These are phyloP conservation scores for Liopterus haemorrhoidalis DNA, from an alignment of 2,888 invertebrate genomes.

Conservation along the genomic window DNA sequence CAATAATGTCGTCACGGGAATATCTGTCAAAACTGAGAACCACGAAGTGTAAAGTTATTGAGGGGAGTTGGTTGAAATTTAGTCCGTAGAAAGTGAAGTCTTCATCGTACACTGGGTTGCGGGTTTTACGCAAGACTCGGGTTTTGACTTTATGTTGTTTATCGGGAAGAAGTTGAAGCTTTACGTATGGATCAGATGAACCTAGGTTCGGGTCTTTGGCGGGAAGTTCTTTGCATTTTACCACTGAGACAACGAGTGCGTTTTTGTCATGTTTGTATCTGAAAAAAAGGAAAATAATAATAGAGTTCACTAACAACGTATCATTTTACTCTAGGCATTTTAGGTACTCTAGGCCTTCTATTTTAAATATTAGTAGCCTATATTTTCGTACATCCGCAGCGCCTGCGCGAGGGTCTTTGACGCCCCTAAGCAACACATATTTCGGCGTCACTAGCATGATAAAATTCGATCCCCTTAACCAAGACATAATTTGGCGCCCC, in stretches of 20 bases:
- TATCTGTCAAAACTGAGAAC: constrained; percentile 94
- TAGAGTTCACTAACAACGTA: too few species aligned
- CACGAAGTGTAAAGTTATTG: constrained; percentile 89
- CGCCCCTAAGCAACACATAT: too few species aligned
- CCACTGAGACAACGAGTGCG: constrained; percentile 86
- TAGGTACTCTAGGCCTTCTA: too few species aligned
- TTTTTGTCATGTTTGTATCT: constrained; percentile 86
- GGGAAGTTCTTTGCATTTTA: constrained; percentile 83
- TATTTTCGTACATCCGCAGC: too few species aligned
- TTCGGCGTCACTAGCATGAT: too few species aligned
- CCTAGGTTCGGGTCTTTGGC: constrained; percentile 74
- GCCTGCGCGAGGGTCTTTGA: too few species aligned
- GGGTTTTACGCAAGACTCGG: constrained; percentile 89
- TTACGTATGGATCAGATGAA: constrained; percentile 94
- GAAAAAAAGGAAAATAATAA: too few species aligned
- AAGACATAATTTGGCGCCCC: too few species aligned
- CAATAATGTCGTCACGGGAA: constrained; percentile 96
- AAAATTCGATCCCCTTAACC: too few species aligned
- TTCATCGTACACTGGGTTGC: constrained; percentile 96
- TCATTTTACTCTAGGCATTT: too few species aligned
- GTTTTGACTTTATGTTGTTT: constrained; percentile 98
- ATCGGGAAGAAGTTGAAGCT: constrained; percentile 93
- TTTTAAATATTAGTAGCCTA: too few species aligned
- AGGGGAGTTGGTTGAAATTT: constrained; percentile 75
- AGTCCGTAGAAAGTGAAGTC: constrained; percentile 98